phyloP scores from a whole-genome alignment of 2,888 invertebrate genomes.

The Cataglyphis albicans region DNA sequence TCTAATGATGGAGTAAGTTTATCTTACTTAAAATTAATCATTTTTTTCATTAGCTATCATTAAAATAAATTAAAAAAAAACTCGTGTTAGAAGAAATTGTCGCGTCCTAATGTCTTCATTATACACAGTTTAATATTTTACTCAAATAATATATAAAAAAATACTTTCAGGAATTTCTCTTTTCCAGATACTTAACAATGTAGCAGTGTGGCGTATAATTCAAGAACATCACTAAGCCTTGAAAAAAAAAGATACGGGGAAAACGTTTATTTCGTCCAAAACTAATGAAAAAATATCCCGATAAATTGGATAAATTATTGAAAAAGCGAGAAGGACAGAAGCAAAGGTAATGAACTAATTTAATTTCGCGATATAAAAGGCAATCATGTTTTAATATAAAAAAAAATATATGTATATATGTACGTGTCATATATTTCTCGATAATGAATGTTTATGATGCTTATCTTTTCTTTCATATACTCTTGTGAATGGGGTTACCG shows the following conservation, averaged over 20 bases:
- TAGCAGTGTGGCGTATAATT: background rate
- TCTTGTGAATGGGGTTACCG: conserved; percentile 60
- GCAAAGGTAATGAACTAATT: conserved; percentile 27
- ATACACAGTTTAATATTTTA: background rate
- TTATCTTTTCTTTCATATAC: conserved; percentile 44
- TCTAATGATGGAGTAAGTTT: conserved; percentile 29
- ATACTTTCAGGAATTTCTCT: conserved; percentile 13
- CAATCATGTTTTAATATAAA: background rate
- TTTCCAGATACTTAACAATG: conserved; percentile 27
- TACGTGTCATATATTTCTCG: conserved; percentile 6
- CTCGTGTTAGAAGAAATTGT: conserved; percentile 60
- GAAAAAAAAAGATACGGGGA: background rate
- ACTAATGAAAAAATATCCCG: background rate
- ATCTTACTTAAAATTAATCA: conserved; percentile 29
- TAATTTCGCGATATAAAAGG: conserved; percentile 19
- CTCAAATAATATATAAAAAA: background rate
- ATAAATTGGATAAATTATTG: background rate
- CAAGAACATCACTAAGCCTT: background rate
- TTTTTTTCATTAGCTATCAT: conserved; percentile 59
- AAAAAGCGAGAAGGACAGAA: conserved; percentile 3
- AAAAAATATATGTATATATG: background rate
- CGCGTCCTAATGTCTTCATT: conserved; percentile 35
- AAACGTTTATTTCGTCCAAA: background rate
- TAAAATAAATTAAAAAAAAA: conserved; percentile 52
- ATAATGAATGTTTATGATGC: conserved; percentile 42